Conservation (phyloP, 2,888 invertebrate species). For the Acleris literana region DNA sequence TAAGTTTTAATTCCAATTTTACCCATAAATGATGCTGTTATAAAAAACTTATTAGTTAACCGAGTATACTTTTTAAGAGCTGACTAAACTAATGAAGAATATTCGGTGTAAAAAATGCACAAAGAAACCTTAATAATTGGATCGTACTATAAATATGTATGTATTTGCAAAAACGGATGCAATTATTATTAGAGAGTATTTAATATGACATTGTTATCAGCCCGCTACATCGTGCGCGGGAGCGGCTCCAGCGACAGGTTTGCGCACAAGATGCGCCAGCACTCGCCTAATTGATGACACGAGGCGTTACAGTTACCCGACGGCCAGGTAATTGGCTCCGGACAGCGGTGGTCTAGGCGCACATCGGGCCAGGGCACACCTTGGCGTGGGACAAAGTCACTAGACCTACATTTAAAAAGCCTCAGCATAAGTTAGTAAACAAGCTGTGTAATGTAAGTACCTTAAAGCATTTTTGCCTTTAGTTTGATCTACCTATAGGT, state of each 20-base stretch:
- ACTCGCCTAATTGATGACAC: conserved; percentile 61
- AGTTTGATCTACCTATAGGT: too few species aligned
- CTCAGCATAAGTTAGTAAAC: too few species aligned
- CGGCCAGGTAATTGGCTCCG: conserved; percentile 62
- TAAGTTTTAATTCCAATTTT: too few species aligned
- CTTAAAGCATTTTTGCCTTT: too few species aligned
- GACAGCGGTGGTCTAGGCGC: conserved; percentile 51
- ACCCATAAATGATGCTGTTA: neutral
- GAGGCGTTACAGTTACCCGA: conserved; percentile 71
- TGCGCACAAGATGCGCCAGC: conserved; percentile 58
- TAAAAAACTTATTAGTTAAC: neutral
- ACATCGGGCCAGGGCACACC: neutral
- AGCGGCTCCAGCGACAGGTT: conserved; percentile 54
- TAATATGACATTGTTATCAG: conserved; percentile 40
- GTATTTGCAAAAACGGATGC: conserved; percentile 12
- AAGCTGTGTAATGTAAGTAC: too few species aligned
- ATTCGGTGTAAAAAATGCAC: neutral
- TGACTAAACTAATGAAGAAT: too few species aligned
- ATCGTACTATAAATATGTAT: conserved; percentile 10
- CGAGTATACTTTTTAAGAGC: neutral
- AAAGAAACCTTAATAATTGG: conserved; percentile 10
- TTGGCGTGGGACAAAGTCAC: neutral
- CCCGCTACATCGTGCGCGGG: conserved; percentile 54
- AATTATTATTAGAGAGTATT: conserved; percentile 22
- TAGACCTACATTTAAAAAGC: neutral